Conservation (phyloP, 2,888 invertebrate species). For the Erannis defoliaria region DNA sequence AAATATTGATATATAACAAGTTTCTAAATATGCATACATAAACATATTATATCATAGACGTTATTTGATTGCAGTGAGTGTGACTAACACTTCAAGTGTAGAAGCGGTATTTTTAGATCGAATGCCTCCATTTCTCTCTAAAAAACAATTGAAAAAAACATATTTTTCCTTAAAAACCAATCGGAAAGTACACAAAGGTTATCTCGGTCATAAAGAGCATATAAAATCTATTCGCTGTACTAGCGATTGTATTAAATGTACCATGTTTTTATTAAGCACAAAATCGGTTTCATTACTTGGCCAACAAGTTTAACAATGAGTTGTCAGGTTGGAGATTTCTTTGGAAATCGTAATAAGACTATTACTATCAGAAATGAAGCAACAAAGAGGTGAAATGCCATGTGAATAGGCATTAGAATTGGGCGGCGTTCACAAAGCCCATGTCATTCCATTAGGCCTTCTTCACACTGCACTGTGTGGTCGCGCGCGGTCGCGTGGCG, state of each 20-base stretch:
- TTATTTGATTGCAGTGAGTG: slow-evolving; percentile 7
- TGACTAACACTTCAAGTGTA: slow-evolving; percentile 1
- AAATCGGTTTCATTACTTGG: slow-evolving; percentile 50
- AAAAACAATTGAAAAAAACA: slow-evolving; percentile 34
- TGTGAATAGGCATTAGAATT: slow-evolving; percentile 86
- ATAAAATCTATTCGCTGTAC: slow-evolving; percentile 60
- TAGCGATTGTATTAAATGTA: slow-evolving; percentile 54
- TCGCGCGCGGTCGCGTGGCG: slow-evolving; percentile 79
- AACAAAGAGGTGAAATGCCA: slow-evolving; percentile 86
- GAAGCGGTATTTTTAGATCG: background rate
- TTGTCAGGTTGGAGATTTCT: slow-evolving; percentile 69
- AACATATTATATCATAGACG: too few species aligned
- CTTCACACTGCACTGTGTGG: slow-evolving; percentile 82
- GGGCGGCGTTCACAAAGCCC: slow-evolving; percentile 85
- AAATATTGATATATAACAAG: too few species aligned
- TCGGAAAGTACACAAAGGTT: slow-evolving; percentile 48
- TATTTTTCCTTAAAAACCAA: slow-evolving; percentile 38
- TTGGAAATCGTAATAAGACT: slow-evolving; percentile 83
- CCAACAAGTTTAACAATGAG: slow-evolving; percentile 60
- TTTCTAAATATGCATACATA: too few species aligned
- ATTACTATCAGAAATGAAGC: slow-evolving; percentile 85
- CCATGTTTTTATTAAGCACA: slow-evolving; percentile 51
- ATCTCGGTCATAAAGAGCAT: slow-evolving; percentile 55
- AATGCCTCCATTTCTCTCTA: slow-evolving; percentile 11
- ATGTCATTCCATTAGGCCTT: slow-evolving; percentile 86